Conservation (phyloP, 2,113 vertebrate species). For the Ameiurus melas region DNA sequence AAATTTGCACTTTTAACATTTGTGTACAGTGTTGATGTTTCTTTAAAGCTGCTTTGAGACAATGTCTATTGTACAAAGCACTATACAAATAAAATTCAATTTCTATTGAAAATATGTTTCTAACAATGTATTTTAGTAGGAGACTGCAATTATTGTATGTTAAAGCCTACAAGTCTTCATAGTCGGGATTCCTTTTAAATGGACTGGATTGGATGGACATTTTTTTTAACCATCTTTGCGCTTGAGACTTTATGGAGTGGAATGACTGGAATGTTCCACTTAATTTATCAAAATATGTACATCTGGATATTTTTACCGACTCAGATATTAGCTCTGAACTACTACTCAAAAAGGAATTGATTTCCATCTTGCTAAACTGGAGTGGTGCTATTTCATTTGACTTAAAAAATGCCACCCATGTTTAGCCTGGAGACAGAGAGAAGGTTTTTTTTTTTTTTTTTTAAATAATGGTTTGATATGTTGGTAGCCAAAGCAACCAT, state of each 20-base stretch:
- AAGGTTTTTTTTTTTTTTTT: not conserved
- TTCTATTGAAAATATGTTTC: no score
- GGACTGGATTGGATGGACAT: not conserved
- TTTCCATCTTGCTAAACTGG: not conserved
- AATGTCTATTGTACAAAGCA: no score
- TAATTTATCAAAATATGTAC: conserved; percentile 70
- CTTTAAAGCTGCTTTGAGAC: no score
- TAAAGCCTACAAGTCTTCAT: no score
- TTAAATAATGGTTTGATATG: conserved; percentile 21
- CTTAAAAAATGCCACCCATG: not conserved
- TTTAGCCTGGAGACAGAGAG: not conserved
- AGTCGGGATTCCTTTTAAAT: not conserved
- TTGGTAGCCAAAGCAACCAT: conserved; percentile 3
- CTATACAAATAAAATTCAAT: no score
- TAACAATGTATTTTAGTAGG: no score
- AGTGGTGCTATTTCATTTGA: not conserved
- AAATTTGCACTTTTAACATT: no score
- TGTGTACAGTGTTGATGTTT: no score
- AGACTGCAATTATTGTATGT: no score
- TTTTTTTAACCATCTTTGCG: conserved; percentile 34
- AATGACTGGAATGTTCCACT: conserved; percentile 72
- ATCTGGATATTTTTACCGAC: conserved; percentile 56
- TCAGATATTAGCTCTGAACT: conserved; percentile 8
- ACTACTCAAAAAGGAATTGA: conserved; percentile 49
- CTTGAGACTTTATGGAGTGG: conserved; percentile 59